Evolutionary conservation across 2,888 invertebrate genomes (phyloP).

Genomic region (Nomada flava): DNA sequence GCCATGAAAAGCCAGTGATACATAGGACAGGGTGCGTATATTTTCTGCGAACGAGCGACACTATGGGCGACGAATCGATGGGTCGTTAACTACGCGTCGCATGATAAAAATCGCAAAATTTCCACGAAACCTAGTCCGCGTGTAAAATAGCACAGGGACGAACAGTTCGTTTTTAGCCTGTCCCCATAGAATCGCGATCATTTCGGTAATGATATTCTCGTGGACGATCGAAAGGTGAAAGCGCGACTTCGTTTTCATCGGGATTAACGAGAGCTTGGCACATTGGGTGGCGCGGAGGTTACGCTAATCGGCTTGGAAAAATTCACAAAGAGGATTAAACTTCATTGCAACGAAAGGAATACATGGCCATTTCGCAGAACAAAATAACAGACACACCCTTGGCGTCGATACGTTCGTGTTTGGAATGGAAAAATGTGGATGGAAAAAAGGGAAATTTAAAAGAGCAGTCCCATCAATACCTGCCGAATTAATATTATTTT

Average conservation of each 20-base stretch:
- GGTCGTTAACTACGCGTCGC: conserved; percentile 38
- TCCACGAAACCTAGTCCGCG: conserved; percentile 61
- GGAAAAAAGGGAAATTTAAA: neutral
- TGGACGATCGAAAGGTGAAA: conserved; percentile 27
- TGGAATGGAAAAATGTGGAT: neutral
- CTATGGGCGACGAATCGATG: conserved; percentile 12
- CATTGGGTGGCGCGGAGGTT: neutral
- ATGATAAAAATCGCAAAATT: conserved; percentile 56
- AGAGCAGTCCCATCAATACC: conserved; percentile 8
- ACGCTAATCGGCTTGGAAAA: conserved; percentile 40
- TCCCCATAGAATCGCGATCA: conserved; percentile 13
- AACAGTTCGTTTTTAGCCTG: neutral
- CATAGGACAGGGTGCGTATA: conserved; percentile 2
- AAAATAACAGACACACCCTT: conserved; percentile 20
- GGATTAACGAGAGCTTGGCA: neutral
- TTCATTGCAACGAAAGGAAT: conserved; percentile 44
- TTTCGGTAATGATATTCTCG: conserved; percentile 52
- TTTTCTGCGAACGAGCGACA: conserved; percentile 1
- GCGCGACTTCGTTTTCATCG: conserved; percentile 24
- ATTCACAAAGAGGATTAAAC: conserved; percentile 32
- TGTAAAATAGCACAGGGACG: conserved; percentile 54
- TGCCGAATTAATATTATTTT: conserved; percentile 8
- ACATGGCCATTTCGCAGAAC: conserved; percentile 17
- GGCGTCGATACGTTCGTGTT: conserved; percentile 27
- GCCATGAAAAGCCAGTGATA: conserved; percentile 1